Evolutionary conservation across 2,113 vertebrate species (phyloP), one percentile per base, ranked within the genome.

Genomic region (Zapornia atra): DNA sequence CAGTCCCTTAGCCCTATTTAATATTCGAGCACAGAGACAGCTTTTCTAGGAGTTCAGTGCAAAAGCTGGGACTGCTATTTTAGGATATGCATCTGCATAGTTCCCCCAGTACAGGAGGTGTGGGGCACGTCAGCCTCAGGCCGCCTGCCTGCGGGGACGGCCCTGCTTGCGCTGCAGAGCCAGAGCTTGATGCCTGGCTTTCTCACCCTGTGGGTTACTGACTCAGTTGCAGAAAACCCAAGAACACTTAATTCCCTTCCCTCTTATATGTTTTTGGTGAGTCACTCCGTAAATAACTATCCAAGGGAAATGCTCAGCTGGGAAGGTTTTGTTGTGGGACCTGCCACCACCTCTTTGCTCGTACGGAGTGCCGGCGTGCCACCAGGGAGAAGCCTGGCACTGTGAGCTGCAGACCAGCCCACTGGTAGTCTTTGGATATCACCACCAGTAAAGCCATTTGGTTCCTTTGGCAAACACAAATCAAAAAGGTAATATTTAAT

Each of bases 1-100:
- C 5, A 5, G 13, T 16, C 2, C 4, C 17, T 34, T 1, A 1
- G 10, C 19, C 13, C n/a, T 42, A 3, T 15, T 33, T 38, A 48
- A 19, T 9, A 20, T 8, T 25, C 28, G 48, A 56, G 51, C 25
- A 38, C 33, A 19, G 26, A 50, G 22, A 15, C 19, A 73, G 31
- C n/a, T n/a, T 72, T 94, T 69, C 33, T 42, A 44, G 61, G 65
- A 20, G 33, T 29, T 54, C 11, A 11, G 61, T 24, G 20, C 33
- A 82, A 64, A 81, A 65, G 15, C 9, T 48, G 57, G 10, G 9
- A 18, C 44, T 56, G 33, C 29, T 69, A 0, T 50, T 87, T 53
- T 33, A 65, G 82, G 57, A 38, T 42, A 21, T 29, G 4, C 18
- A 10, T 44, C 44, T 68, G 40, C 3, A 1, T 3, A 57, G 40